Conservation (phyloP, 1,140 invertebrate species). For the Pogonomyrmex barbatus region DNA sequence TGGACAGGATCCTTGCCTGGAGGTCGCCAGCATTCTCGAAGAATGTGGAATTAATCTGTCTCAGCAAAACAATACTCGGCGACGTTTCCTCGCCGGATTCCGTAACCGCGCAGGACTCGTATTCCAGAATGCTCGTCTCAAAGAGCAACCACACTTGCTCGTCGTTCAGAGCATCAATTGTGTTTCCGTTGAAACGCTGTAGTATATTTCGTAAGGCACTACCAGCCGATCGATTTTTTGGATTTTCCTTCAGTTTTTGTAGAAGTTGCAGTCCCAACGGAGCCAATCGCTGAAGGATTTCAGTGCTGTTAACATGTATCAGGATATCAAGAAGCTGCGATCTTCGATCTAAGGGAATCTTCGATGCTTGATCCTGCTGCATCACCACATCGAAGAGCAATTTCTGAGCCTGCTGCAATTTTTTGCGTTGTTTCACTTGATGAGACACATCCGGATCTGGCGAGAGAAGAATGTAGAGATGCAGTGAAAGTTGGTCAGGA, state of each 20-base stretch:
- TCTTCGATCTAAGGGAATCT: slow-evolving; percentile 83
- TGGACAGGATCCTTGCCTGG: slow-evolving; percentile 80
- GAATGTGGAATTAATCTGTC: slow-evolving; percentile 85
- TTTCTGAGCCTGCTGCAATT: slow-evolving; percentile 78
- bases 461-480: slow-evolving; percentile 86
- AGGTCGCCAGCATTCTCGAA: slow-evolving; percentile 22
- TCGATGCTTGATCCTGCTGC: slow-evolving; percentile 65
- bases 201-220: slow-evolving; percentile 80
- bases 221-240: slow-evolving; percentile 72
- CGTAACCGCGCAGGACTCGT: slow-evolving; percentile 66
- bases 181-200: slow-evolving; percentile 80
- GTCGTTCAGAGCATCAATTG: slow-evolving; percentile 81
- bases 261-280: slow-evolving; percentile 77
- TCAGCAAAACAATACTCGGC: slow-evolving; percentile 81
- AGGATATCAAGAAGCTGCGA: slow-evolving; percentile 85
- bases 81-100: slow-evolving; percentile 60
- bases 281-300: slow-evolving; percentile 83
- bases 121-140: slow-evolving; percentile 73
- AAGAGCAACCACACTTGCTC: slow-evolving; percentile 81
- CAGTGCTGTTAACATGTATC: slow-evolving; percentile 86
- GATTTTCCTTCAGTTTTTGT: slow-evolving; percentile 43
- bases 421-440: slow-evolving; percentile 78
- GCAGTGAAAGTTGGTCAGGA: slow-evolving; percentile 87
- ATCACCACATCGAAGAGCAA: slow-evolving; percentile 76
- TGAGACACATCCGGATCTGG: slow-evolving; percentile 83